Evolutionary conservation across 2,113 vertebrate species (phyloP).

Genomic region (Petrocephalus microphthalmus): DNA sequence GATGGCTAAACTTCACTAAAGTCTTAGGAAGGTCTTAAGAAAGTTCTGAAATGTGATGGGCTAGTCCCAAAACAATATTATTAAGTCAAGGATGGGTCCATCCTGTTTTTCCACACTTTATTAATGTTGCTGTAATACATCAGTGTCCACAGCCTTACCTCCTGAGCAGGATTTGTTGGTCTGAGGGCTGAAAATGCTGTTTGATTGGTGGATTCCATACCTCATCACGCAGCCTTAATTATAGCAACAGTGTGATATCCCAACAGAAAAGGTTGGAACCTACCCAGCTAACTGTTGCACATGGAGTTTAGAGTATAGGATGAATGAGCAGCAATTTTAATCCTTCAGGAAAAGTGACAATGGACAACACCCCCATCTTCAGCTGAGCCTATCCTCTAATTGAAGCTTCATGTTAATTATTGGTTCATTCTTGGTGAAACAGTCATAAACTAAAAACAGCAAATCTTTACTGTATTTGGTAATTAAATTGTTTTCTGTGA

Average conservation of each 20-base stretch:
- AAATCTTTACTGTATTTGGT: slow-evolving; percentile 28
- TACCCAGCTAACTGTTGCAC: background rate
- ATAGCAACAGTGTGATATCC: background rate
- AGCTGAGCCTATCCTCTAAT: background rate
- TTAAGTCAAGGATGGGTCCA: background rate
- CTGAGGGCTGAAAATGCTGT: background rate
- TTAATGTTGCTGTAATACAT: background rate
- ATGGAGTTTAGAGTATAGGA: background rate
- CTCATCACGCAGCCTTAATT: background rate
- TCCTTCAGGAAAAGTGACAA: background rate
- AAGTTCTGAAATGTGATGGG: background rate
- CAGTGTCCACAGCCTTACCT: background rate
- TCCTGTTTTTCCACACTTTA: background rate
- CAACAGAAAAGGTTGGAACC: background rate
- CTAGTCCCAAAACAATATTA: background rate
- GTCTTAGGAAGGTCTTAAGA: background rate
- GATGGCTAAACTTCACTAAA: background rate
- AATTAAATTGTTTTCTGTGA: slow-evolving; percentile 37
- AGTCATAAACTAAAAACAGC: background rate
- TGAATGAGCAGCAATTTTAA: background rate
- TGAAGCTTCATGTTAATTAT: background rate
- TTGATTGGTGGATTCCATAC: background rate
- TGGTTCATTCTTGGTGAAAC: slow-evolving; percentile 10
- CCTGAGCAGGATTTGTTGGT: background rate
- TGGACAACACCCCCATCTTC: background rate